Evolutionary conservation across 2,113 vertebrate species (phyloP).

Genomic region (Pimephales promelas): DNA sequence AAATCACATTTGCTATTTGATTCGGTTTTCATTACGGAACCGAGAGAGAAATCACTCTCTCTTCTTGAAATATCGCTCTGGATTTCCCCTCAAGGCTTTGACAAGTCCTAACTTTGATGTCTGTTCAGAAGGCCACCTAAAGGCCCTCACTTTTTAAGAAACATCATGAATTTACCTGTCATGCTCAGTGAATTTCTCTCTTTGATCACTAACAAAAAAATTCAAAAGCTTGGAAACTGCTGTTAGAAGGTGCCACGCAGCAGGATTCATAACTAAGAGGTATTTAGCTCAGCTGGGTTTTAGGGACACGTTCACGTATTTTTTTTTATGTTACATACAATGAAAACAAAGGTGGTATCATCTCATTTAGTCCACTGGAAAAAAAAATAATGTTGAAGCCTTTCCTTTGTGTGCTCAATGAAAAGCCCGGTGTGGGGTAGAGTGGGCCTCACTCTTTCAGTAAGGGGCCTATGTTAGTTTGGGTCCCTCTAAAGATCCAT

Average conservation of each 20-base stretch:
- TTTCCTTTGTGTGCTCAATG: not conserved
- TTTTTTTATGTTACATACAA: not conserved
- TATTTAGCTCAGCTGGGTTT: constrained; percentile 8
- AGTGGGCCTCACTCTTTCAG: not conserved
- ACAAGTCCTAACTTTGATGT: constrained; percentile 23
- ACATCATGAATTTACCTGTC: constrained; percentile 37
- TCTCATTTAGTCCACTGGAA: not conserved
- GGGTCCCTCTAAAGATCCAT: not conserved
- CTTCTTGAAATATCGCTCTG: constrained; percentile 15
- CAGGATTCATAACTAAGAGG: not conserved
- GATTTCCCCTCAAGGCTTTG: constrained; percentile 32
- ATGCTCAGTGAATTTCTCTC: not conserved
- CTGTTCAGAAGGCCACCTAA: constrained; percentile 33
- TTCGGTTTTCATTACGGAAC: constrained; percentile 36
- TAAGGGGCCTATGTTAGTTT: not conserved
- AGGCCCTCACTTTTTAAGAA: constrained; percentile 8
- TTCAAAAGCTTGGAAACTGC: constrained; percentile 34
- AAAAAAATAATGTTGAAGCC: too few species aligned
- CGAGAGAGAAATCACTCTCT: constrained; percentile 4
- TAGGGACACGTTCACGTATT: not conserved
- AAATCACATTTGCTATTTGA: constrained; percentile 43
- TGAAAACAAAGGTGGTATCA: not conserved
- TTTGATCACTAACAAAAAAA: constrained; percentile 12
- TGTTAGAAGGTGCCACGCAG: constrained; percentile 11
- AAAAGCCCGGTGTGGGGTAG: not conserved